Evolutionary conservation across 1,140 invertebrate genomes (phyloP).

Genomic region (Drosophila kepulauana): DNA sequence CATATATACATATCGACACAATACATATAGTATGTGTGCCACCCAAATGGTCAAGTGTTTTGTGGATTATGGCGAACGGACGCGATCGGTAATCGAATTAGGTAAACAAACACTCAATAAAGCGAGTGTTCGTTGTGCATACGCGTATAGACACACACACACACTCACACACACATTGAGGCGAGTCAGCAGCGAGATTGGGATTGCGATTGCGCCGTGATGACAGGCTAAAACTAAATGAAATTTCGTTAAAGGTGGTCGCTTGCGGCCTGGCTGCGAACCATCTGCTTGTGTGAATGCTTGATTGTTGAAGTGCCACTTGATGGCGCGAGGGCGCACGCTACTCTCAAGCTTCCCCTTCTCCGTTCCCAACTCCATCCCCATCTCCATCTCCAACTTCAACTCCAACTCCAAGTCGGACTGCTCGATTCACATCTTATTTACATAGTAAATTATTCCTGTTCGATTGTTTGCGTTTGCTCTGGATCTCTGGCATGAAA

Average conservation of each 20-base stretch:
- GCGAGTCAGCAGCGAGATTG: slow-evolving; percentile 44
- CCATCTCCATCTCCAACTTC: background rate
- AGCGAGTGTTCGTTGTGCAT: slow-evolving; percentile 80
- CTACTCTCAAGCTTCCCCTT: slow-evolving; percentile 57
- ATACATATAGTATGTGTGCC: slow-evolving; percentile 50
- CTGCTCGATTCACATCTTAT: slow-evolving; percentile 62
- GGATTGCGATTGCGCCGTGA: slow-evolving; percentile 70
- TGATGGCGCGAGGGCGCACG: slow-evolving; percentile 79
- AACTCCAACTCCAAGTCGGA: background rate
- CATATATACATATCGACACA: slow-evolving; percentile 13
- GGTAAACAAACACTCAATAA: slow-evolving; percentile 80
- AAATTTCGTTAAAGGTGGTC: slow-evolving; percentile 80
- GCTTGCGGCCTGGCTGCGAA: slow-evolving; percentile 59
- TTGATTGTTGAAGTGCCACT: slow-evolving; percentile 84
- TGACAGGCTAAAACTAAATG: slow-evolving; percentile 78
- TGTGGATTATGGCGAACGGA: slow-evolving; percentile 80
- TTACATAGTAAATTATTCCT: slow-evolving; percentile 84
- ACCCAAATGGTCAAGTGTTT: slow-evolving; percentile 81
- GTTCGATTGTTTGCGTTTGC: slow-evolving; percentile 82
- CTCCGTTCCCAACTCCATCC: background rate
- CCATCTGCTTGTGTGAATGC: slow-evolving; percentile 83
- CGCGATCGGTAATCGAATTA: slow-evolving; percentile 82
- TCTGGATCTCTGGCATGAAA: slow-evolving; percentile 80
- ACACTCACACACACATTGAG: slow-evolving; percentile 9
- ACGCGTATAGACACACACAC: slow-evolving; percentile 49